Evolutionary conservation across 2,888 invertebrate genomes (phyloP).

Genomic region (Merodon equestris): DNA sequence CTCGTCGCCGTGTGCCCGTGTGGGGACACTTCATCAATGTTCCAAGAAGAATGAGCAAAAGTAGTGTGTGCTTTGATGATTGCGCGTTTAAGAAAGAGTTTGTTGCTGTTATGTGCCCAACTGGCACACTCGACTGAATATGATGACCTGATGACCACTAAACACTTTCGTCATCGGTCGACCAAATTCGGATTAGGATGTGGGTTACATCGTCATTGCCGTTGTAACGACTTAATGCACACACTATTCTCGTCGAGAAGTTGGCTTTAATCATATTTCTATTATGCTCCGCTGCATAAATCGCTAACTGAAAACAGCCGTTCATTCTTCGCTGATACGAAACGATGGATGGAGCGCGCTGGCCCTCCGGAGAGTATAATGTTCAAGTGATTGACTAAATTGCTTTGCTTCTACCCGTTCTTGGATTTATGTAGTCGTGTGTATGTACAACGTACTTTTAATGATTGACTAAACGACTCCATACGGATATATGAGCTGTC

Average conservation of each 20-base stretch:
- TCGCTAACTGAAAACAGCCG: slow-evolving; percentile 11
- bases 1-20: no score
- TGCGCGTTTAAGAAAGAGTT: background rate
- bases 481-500: slow-evolving; percentile 33
- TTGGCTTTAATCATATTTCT: slow-evolving; percentile 35
- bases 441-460: slow-evolving; percentile 10
- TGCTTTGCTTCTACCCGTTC: slow-evolving; percentile 53
- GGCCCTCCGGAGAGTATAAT: slow-evolving; percentile 2
- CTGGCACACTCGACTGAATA: slow-evolving; percentile 20
- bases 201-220: background rate
- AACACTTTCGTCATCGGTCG: slow-evolving; percentile 32
- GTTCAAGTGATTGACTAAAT: slow-evolving; percentile 55
- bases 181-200: slow-evolving; percentile 38
- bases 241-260: background rate
- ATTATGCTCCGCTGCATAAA: slow-evolving; percentile 13
- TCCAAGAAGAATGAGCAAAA: no score
- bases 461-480: slow-evolving; percentile 43
- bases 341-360: background rate
- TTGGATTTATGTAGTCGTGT: slow-evolving; percentile 25
- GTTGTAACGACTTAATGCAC: slow-evolving; percentile 5
- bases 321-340: slow-evolving; percentile 5
- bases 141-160: slow-evolving; percentile 57
- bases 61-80: no score
- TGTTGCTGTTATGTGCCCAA: slow-evolving; percentile 18
- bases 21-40: no score